Base-by-base conservation (phyloP, 2,888 invertebrate genomes). In the Eupeodes luniger region DNA sequence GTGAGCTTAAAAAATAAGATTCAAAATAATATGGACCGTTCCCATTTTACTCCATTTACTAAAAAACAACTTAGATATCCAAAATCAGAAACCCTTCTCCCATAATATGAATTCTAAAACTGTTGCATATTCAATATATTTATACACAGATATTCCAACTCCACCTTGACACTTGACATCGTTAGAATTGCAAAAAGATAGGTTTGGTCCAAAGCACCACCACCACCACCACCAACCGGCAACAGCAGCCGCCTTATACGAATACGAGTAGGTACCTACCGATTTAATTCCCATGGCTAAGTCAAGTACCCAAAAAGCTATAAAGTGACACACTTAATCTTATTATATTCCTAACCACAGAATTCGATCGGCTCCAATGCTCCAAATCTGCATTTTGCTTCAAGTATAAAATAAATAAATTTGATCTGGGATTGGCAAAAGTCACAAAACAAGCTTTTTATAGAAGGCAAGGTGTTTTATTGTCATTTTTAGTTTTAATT, bases 151-250 rank as follows among this genome's bases (percentile, higher is more conserved):
- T 66, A 67, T 69, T 53, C 6, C 53, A 55, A 47, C 79, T 57
- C 27, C 79, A 75, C 86, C 86, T 82, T 86, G 86, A 82, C 86
- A 86, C 78, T 79, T 86, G 79, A 86, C 86, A 86, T 82, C 82
- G 69, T 82, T 78, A 78, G 57, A 75, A 81, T 70, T 79, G 81
- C 86, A 82, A 70, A 69, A 49, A 75, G 55, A 27, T 27, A 81
- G 78, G 82, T 44, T 72, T 75, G 69, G 82, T 16, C 78, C 36
- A 66, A 66, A 27, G 47, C 47, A 19, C 19, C 47, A 47, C 19
- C 19, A 49, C n/a, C n/a, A n/a, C n/a, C n/a, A n/a, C n/a, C 49
- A 49, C 14, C 49, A 1, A 2, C 12, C 12, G 4, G 4, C 0
- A 5, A 11, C 49, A 27, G 27, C 5, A 51, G 34, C 14, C 14